Percentiles rank a stretch among this genome's conserved stretches.
Conservation (phyloP, 2,797 vertebrate genomes). For the Sebastes iracundus region DNA sequence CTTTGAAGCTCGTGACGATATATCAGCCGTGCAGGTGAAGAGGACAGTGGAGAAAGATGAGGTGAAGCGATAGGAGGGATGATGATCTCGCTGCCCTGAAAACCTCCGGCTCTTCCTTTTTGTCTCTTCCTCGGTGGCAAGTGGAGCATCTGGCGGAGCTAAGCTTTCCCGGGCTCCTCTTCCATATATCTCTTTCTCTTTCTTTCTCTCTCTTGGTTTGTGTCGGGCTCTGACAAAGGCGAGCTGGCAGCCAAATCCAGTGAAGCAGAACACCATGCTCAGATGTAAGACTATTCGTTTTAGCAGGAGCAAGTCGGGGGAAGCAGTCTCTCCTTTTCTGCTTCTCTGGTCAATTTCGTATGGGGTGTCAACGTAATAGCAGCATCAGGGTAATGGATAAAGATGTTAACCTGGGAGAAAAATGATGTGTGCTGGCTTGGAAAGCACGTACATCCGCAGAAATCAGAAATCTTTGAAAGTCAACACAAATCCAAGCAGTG, state of each 20-base stretch:
- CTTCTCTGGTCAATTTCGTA: constrained; percentile 49
- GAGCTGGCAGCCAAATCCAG: constrained; percentile 66
- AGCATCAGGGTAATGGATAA: constrained; percentile 27
- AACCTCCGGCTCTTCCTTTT: constrained; percentile 45
- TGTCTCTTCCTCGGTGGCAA: constrained; percentile 48
- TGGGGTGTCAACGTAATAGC: constrained; percentile 28
- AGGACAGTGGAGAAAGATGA: constrained; percentile 41
- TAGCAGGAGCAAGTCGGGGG: constrained; percentile 39
- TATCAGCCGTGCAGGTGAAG: constrained; percentile 33
- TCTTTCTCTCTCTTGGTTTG: constrained; percentile 46
- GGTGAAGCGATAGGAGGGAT: constrained; percentile 23
- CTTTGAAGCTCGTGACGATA: constrained; percentile 30
- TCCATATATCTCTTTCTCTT: constrained; percentile 34
- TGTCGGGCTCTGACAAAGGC: constrained; percentile 52
- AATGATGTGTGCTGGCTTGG: neutral
- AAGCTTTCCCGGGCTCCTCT: constrained; percentile 37
- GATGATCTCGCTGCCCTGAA: constrained; percentile 27
- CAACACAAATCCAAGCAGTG: neutral
- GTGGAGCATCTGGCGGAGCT: constrained; percentile 64
- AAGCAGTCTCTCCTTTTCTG: constrained; percentile 52
- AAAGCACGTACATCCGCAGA: neutral
- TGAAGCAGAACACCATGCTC: constrained; percentile 64
- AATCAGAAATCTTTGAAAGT: neutral
- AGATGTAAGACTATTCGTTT: constrained; percentile 63
- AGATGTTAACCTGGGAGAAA: constrained; percentile 34